These are phyloP conservation scores for Nasonia vitripennis DNA, from an alignment of 1,140 invertebrate species.

Conservation along the genomic window DNA sequence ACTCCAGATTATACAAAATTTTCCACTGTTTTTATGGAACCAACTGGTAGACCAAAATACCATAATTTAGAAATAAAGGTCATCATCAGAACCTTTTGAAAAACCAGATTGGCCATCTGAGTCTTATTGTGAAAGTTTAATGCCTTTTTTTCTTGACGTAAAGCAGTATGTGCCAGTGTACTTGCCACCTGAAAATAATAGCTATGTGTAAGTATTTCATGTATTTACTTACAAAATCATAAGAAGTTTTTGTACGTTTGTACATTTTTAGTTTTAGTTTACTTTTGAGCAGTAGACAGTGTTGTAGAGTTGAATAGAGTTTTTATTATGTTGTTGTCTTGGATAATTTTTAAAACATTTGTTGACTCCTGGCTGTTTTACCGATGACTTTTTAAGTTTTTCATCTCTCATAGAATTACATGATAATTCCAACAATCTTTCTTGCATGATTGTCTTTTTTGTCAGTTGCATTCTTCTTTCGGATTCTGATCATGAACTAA, in stretches of 20 bases:
- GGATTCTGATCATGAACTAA: background rate
- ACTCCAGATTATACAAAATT: constrained; percentile 49
- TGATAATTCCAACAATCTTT: background rate
- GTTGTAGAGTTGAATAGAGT: no score
- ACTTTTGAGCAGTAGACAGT: no score
- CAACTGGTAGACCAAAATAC: constrained; percentile 60
- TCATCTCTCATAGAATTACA: no score
- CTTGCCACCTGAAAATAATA: constrained; percentile 85
- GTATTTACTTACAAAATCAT: background rate
- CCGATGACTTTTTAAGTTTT: no score
- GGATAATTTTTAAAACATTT: no score
- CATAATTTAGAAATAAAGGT: constrained; percentile 58
- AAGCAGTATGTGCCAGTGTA: constrained; percentile 76
- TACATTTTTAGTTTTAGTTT: constrained; percentile 63
- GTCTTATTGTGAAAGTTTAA: constrained; percentile 58
- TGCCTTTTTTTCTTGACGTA: constrained; percentile 51
- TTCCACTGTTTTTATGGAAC: constrained; percentile 60
- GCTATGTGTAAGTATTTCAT: constrained; percentile 79
- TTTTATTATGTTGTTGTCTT: no score
- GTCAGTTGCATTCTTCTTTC: background rate
- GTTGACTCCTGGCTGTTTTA: no score
- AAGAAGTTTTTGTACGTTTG: background rate
- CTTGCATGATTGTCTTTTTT: constrained; percentile 25
- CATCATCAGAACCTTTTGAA: constrained; percentile 58
- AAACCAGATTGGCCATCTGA: constrained; percentile 60